Evolutionary conservation across 2,888 invertebrate species (phyloP), one percentile per base, ranked within the genome.

Genomic region (Dione juno): DNA sequence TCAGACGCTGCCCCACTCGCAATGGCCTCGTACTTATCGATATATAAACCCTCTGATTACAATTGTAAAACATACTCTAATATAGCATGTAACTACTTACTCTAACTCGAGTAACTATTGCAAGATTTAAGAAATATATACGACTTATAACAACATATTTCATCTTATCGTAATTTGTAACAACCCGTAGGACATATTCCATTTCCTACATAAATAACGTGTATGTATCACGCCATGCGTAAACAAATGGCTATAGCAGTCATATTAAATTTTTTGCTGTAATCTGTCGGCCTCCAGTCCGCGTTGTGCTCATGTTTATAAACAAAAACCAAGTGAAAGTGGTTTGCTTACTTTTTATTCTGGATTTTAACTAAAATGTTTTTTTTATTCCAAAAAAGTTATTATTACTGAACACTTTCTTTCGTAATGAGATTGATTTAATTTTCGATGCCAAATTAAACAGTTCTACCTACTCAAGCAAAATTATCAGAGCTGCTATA

Each of bases 241-340:
- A 35, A 45, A 16, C 28, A 61, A 45, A 61, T 28, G 16, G 6
- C 11, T 7, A n/a, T 61, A 61, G 28, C n/a, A n/a, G 28, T 45
- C 28, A 28, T 28, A 43, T 21, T n/a, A 0, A 61, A 35, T 61
- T 59, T 67, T 52, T 67, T 67, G 41, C 19, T 40, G 14, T 37
- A 40, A 48, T 59, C 37, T 48, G 11, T 37, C 19, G n/a, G 45
- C 50, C 58, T 40, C 21, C 40, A 40, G 35, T 59, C 28, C 59
- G 40, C 41, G 2, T 40, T 48, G 35, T 40, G 43, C 6, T 28
- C 52, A 40, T 67, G 67, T 67, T 67, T 67, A 61, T 41, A 67
- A 67, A 61, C 52, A 67, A 61, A 67, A 41, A 2, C 16, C 3
- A 14, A 35, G 67, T 43, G 61, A 61, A 67, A 67, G 67, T 67